Evolutionary conservation across 2,113 vertebrate species (phyloP).

Genomic region (Psilopsiagon aurifrons): DNA sequence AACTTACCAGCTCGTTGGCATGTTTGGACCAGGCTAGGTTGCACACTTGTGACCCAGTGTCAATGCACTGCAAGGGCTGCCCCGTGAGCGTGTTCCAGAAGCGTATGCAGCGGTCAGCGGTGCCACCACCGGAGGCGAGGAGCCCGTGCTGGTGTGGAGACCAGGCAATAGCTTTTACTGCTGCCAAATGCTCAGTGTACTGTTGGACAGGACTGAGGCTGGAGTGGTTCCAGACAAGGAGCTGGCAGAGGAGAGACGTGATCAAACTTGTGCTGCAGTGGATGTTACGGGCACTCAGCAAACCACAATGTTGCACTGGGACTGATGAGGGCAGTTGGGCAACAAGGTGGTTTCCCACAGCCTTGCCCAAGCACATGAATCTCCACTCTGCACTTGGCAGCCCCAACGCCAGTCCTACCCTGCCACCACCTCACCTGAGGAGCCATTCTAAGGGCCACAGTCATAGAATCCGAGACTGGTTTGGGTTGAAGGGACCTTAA

Average conservation of each 20-base stretch:
- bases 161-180: slow-evolving; percentile 98
- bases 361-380: background rate
- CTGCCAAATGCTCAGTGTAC: slow-evolving; percentile 96
- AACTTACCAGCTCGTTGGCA: slow-evolving; percentile 92
- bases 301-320: background rate
- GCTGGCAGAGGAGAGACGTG: slow-evolving; percentile 64
- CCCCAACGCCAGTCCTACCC: background rate
- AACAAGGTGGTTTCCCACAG: background rate
- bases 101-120: slow-evolving; percentile 96
- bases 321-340: fast-evolving
- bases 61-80: slow-evolving; percentile 95
- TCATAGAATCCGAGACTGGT: background rate
- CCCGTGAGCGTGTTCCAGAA: slow-evolving; percentile 99
- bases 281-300: background rate
- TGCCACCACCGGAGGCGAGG: slow-evolving; percentile 92
- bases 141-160: slow-evolving; percentile 97
- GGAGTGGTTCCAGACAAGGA: slow-evolving; percentile 98
- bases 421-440: background rate
- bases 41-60: slow-evolving; percentile 97
- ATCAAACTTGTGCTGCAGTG: background rate
- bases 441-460: background rate
- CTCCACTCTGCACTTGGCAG: background rate
- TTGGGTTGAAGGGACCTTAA: background rate
- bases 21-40: slow-evolving; percentile 99
- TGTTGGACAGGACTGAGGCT: slow-evolving; percentile 94